Percentiles rank a stretch among this genome's conserved stretches.
phyloP scores from a whole-genome alignment of 2,888 invertebrate genomes.

The Drosophila paramelanica region DNA sequence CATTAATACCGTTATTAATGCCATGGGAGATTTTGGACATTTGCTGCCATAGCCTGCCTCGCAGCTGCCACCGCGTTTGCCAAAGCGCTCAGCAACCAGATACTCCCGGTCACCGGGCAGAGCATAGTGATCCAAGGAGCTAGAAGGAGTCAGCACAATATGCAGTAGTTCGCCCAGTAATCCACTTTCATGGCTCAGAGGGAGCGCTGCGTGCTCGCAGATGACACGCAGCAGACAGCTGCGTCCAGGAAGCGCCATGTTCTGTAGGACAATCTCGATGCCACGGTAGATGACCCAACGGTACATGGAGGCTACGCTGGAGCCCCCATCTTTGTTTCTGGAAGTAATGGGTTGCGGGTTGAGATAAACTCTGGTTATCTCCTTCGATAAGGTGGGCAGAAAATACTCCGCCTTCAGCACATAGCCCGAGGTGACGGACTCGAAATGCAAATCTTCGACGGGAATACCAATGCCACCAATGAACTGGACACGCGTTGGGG shows the following conservation, averaged over 20 bases:
- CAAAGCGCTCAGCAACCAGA: conserved; percentile 89
- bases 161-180: conserved; percentile 91
- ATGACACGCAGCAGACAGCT: conserved; percentile 90
- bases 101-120: conserved; percentile 89
- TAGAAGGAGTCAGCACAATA: conserved; percentile 91
- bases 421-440: conserved; percentile 83
- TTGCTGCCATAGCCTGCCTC: conserved; percentile 58
- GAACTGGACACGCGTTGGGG: conserved; percentile 83
- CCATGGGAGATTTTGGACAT: conserved; percentile 77
- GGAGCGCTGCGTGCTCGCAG: conserved; percentile 90
- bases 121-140: conserved; percentile 87
- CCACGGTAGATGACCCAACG: conserved; percentile 82
- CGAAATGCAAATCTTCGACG: conserved; percentile 76
- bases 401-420: conserved; percentile 83
- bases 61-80: conserved; percentile 84
- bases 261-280: conserved; percentile 83
- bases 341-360: conserved; percentile 76
- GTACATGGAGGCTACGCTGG: conserved; percentile 61
- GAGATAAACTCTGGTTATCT: conserved; percentile 73
- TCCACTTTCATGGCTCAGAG: conserved; percentile 89
- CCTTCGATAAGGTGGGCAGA: conserved; percentile 76
- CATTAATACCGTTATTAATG: conserved; percentile 68
- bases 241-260: conserved; percentile 88
- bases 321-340: conserved; percentile 16
- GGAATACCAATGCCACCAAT: conserved; percentile 84